Evolutionary conservation across 2,888 invertebrate genomes (phyloP).

Genomic region (Ornithoptera alexandrae): DNA sequence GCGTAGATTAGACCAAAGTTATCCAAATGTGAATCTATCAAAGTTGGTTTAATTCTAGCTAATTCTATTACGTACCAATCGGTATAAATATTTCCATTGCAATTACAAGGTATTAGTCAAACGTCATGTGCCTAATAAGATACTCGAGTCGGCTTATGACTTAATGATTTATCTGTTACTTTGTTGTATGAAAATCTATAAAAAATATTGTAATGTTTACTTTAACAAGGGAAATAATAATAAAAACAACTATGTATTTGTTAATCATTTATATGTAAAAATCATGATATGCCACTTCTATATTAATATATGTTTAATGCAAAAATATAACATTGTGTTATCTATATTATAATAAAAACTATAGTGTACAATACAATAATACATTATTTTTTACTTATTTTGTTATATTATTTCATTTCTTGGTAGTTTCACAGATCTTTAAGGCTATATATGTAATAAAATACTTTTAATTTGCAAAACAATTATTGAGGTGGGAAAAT

Average conservation of each 20-base stretch:
- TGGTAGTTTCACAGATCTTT: constrained; percentile 58
- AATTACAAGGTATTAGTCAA: too few species aligned
- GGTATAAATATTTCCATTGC: too few species aligned
- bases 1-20: too few species aligned
- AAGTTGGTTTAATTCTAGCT: too few species aligned
- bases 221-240: too few species aligned
- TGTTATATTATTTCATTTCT: constrained; percentile 58
- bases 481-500: constrained; percentile 32
- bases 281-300: constrained; percentile 72
- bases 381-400: constrained; percentile 9
- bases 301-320: constrained; percentile 47
- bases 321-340: constrained; percentile 54
- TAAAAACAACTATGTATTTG: constrained; percentile 37
- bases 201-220: too few species aligned
- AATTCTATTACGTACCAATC: too few species aligned
- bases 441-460: constrained; percentile 38
- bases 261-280: constrained; percentile 68
- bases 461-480: constrained; percentile 21
- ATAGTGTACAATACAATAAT: constrained; percentile 1
- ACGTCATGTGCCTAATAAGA: too few species aligned
- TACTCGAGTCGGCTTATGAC: too few species aligned
- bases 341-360: constrained; percentile 34
- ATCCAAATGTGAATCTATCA: too few species aligned
- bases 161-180: too few species aligned
- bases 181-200: too few species aligned